Percentiles rank a stretch among this genome's conserved stretches.
phyloP scores from a whole-genome alignment of 2,113 vertebrate genomes.

The Copsychus sechellarum region DNA sequence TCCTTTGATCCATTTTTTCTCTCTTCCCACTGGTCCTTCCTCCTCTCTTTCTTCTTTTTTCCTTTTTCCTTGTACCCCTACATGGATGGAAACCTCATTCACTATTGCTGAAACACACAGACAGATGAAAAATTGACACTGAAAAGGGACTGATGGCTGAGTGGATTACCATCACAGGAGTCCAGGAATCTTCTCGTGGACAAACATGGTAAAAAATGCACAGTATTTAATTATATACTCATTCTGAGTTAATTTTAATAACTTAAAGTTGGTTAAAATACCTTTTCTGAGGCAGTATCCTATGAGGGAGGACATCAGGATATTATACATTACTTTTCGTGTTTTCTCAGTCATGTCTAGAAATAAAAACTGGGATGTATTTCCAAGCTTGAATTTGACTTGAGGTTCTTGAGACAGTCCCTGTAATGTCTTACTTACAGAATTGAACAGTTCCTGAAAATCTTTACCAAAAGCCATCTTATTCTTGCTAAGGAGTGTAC shows the following conservation, averaged over 20 bases:
- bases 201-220: background rate
- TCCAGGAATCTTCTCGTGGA: background rate
- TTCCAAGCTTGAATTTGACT: background rate
- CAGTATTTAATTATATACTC: background rate
- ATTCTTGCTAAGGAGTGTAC: background rate
- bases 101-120: background rate
- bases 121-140: background rate
- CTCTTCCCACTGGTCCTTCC: background rate
- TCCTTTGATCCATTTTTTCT: background rate
- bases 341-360: background rate
- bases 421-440: background rate
- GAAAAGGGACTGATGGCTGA: background rate
- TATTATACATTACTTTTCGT: rapidly evolving
- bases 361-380: background rate
- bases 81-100: background rate
- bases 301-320: background rate
- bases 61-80: background rate
- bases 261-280: background rate
- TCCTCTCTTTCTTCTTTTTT: background rate
- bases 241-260: background rate
- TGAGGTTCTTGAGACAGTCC: background rate
- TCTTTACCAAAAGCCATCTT: background rate
- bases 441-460: background rate
- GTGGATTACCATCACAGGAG: background rate
- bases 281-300: background rate